phyloP scores from a whole-genome alignment of 2,113 vertebrate genomes.

The Collichthys lucidus region DNA sequence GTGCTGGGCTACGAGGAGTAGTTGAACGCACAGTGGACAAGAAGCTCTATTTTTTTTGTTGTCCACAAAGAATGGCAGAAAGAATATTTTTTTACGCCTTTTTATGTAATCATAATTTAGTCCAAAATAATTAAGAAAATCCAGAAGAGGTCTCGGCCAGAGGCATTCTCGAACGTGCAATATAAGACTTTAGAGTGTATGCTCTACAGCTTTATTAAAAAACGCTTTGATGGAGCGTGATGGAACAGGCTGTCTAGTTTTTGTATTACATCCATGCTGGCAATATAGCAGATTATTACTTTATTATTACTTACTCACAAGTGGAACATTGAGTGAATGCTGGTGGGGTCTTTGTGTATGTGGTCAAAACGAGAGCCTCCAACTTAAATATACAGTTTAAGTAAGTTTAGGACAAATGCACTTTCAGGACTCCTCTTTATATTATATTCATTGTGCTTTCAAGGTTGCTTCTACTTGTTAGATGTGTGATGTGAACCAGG shows the following conservation, averaged over 20 bases:
- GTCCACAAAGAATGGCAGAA: too few species aligned
- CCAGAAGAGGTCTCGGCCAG: neutral
- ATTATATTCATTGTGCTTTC: constrained; percentile 1
- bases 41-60: too few species aligned
- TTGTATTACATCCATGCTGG: neutral
- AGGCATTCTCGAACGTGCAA: neutral
- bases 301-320: neutral
- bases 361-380: neutral
- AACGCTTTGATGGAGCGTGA: neutral
- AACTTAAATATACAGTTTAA: neutral
- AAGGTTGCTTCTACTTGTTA: neutral
- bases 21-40: too few species aligned
- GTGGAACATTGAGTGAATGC: neutral
- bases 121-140: neutral
- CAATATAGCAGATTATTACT: neutral
- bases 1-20: neutral
- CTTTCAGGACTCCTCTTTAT: constrained; percentile 6
- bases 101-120: neutral
- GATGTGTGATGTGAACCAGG: neutral
- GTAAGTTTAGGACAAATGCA: neutral
- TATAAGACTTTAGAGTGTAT: neutral
- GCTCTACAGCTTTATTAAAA: neutral
- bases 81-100: neutral
- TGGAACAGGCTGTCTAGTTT: neutral
- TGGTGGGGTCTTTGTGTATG: neutral